Base-by-base conservation (phyloP, 2,797 vertebrate species). In the Synaphobranchus kaupii region DNA sequence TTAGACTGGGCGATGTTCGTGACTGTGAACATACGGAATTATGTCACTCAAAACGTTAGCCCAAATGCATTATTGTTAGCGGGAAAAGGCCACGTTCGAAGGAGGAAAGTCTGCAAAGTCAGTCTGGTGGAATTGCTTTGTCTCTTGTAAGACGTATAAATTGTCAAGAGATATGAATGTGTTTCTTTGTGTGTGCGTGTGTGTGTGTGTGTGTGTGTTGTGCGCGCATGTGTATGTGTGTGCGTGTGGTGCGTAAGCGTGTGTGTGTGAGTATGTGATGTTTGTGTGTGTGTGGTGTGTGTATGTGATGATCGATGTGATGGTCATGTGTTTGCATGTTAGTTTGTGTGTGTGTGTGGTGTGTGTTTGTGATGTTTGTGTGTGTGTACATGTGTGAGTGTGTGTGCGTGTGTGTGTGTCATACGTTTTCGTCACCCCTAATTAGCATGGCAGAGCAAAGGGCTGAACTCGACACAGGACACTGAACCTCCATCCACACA, bases 361-460 rank as follows among this genome's bases (percentile, higher is more conserved):
- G 25, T 48, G 86, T 86, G 86, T 17, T 15, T 86, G 13, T 31
- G 47, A 39, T 39, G 39, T 39, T 39, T 87, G 50, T 56, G 17
- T 84, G 82, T 84, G 71, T 54, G 87, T 52, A 52, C 8, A 2
- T n/a, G 60, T 6, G 60, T 80, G 20, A 0, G 15, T 80, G 20
- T 80, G 76, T 80, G 15, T 76, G 71, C 39, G 34, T 76, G 15
- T 71, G n/a, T 68, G 25, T 71, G 71, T 44, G 13, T 76, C 39
- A 39, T 39, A 39, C 93, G 92, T 93, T 96, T 93, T 89, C 90
- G 47, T 93, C 86, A 89, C 88, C 87, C 92, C 76, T 80, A 48
- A 92, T 93, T 93, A 91, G 92, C 92, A 92, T 90, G 87, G 83
- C 89, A 88, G 86, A 92, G 91, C 90, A 89, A 90, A 91, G 91